Evolutionary conservation across 2,113 vertebrate genomes (phyloP).

Genomic region (Corydoras sp.): DNA sequence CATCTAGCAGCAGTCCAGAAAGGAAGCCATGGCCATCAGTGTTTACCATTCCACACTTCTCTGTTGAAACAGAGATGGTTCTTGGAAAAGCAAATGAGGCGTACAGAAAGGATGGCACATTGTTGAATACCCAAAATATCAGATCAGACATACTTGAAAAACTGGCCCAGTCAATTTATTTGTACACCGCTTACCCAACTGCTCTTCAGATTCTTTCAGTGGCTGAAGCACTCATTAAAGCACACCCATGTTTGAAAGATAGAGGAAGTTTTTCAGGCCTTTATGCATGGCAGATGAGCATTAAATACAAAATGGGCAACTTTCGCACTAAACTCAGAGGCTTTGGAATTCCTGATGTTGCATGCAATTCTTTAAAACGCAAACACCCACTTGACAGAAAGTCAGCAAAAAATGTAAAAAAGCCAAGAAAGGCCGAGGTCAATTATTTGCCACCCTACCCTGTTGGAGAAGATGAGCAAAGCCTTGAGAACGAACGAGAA

Average conservation of each 20-base stretch:
- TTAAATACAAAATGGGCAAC: slow-evolving; percentile 16
- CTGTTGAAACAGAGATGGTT: slow-evolving; percentile 19
- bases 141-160: slow-evolving; percentile 24
- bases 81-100: slow-evolving; percentile 3
- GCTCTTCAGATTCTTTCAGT: no score
- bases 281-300: not conserved
- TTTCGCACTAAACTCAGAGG: not conserved
- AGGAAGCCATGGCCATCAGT: slow-evolving; percentile 9
- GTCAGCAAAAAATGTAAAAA: not conserved
- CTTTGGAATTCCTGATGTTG: not conserved
- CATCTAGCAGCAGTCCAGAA: slow-evolving; percentile 1
- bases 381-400: not conserved
- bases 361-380: slow-evolving; percentile 17
- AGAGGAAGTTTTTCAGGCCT: not conserved
- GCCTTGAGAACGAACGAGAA: no score
- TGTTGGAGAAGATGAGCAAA: no score
- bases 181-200: no score
- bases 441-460: no score
- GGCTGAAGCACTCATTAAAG: no score
- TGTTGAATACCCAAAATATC: slow-evolving; percentile 4
- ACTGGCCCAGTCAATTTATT: not conserved
- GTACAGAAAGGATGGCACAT: slow-evolving; percentile 13
- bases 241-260: slow-evolving; percentile 1
- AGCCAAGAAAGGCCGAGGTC: no score
- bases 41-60: slow-evolving; percentile 12